Conservation (phyloP, 2,113 vertebrate species). For the Tyrannus savana region DNA sequence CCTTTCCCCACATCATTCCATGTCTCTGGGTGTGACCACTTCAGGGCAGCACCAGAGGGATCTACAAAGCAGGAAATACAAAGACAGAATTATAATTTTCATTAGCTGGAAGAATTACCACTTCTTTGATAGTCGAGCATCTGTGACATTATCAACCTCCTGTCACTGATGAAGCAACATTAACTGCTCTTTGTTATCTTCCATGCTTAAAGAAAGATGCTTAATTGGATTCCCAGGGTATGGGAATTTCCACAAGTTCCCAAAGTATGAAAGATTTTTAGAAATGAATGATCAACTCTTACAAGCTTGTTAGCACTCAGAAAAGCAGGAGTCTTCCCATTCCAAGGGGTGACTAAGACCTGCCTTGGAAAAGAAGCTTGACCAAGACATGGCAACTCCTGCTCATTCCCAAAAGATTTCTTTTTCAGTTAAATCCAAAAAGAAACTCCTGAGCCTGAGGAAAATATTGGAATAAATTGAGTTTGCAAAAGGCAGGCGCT, state of each 20-base stretch:
- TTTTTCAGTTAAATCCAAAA: not conserved
- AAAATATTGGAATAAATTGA: not conserved
- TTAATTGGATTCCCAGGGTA: not conserved
- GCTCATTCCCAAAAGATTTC: not conserved
- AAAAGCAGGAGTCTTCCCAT: not conserved
- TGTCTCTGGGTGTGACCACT: conserved; percentile 70
- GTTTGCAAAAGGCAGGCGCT: not conserved
- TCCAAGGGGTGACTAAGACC: not conserved
- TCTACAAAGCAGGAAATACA: conserved; percentile 48
- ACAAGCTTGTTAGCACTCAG: not conserved
- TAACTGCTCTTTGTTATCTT: not conserved
- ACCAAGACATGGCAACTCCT: rapidly evolving
- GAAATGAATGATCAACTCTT: not conserved
- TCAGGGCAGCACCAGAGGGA: conserved; percentile 31
- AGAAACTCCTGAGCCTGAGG: not conserved
- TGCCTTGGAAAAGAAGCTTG: not conserved
- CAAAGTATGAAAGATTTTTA: not conserved
- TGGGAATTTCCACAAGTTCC: not conserved
- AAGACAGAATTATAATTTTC: not conserved
- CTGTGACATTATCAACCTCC: not conserved
- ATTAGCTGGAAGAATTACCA: not conserved
- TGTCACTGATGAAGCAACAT: not conserved
- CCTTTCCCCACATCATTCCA: conserved; percentile 68
- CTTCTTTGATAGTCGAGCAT: not conserved
- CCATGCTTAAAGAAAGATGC: not conserved